Evolutionary conservation across 2,113 vertebrate species (phyloP).

Genomic region (Passer domesticus): DNA sequence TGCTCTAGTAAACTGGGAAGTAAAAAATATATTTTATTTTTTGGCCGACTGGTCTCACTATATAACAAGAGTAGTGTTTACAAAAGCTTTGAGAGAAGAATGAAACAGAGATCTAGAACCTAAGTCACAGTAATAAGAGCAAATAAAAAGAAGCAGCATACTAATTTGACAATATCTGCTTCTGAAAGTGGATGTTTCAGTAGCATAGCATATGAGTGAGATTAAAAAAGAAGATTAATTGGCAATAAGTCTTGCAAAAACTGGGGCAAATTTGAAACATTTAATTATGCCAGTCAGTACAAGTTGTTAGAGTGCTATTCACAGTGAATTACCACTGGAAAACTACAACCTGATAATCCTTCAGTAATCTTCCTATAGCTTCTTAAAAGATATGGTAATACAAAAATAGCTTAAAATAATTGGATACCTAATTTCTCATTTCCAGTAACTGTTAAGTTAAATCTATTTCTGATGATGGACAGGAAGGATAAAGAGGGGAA

Average conservation of each 20-base stretch:
- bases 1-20: background rate
- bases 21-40: background rate
- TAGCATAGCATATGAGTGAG: background rate
- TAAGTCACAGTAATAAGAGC: background rate
- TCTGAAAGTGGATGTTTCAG: background rate
- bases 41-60: background rate
- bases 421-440: constrained; percentile 24
- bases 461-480: background rate
- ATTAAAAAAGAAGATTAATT: background rate
- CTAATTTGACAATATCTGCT: background rate
- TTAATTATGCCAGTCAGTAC: background rate
- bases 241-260: background rate
- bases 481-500: background rate
- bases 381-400: background rate
- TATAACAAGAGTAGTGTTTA: background rate
- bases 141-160: background rate
- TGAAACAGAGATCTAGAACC: background rate
- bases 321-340: background rate
- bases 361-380: constrained; percentile 11
- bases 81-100: background rate
- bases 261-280: background rate
- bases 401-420: constrained; percentile 39
- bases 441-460: background rate
- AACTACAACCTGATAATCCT: constrained; percentile 5
- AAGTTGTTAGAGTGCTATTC: background rate